Base-by-base conservation (phyloP, 2,797 vertebrate species). In the Cyclura pinguis region DNA sequence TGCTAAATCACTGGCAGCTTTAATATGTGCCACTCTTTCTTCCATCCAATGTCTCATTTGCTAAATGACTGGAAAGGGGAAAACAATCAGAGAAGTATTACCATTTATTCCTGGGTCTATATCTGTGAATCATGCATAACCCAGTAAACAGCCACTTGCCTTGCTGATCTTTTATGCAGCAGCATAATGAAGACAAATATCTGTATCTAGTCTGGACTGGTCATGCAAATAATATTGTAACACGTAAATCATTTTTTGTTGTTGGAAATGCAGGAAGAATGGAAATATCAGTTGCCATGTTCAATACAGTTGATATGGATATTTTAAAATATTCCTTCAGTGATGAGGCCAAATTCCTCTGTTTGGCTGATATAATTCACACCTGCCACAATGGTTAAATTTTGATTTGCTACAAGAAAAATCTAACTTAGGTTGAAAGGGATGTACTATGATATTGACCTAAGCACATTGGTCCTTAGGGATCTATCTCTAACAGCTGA, bases 401-500 rank as follows among this genome's bases (percentile, higher is more conserved):
- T 50, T 82, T 74, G 35, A 80, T 20, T 57, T 59, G 29, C 27
- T 38, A 20, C 0, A 0, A 78, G 24, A 87, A 64, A 85, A 85
- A 35, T 9, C 82, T 27, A 0, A 5, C 80, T 93, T 91, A 94
- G 88, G 67, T 27, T 86, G 84, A 38, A 0, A 89, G 22, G 27
- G 67, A 69, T 69, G 67, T 69, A 8, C 76, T 80, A 35, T 35
- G 24, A 8, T 32, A 2, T 59, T 78, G 14, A 47, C 2, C 42
- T 81, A 85, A 52, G 52, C 22, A 8, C 32, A 2, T 59, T 76
- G 14, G 10, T 69, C 29, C 67, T 69, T 32, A 42, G 52, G 62
- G 22, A 4, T 32, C 86, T 88, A 85, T 6, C 6, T 20, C 77
- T 0, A 0, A 74, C 5, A 32, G 35, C 2, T 7, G 35, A 64